Evolutionary conservation across 2,113 vertebrate genomes (phyloP).

Genomic region (Channa maculata): DNA sequence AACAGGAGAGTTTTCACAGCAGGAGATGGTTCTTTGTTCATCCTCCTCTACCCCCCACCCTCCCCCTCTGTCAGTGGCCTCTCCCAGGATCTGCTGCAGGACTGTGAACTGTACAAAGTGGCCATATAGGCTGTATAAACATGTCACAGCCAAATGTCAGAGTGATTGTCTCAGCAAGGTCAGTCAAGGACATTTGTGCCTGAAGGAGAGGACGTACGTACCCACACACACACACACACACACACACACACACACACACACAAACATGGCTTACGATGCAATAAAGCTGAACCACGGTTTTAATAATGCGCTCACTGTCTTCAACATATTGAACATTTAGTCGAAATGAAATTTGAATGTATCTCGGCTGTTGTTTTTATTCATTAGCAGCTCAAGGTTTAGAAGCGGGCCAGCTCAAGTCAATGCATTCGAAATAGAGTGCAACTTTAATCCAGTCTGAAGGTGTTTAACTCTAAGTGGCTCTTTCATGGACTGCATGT

Average conservation of each 20-base stretch:
- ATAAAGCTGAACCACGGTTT: conserved; percentile 44
- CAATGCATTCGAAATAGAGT: conserved; percentile 42
- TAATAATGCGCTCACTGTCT: conserved; percentile 16
- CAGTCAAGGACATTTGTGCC: conserved; percentile 53
- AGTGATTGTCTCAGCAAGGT: conserved; percentile 55
- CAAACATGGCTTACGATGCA: background rate
- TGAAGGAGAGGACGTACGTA: conserved; percentile 12
- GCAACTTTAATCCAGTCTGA: conserved; percentile 28
- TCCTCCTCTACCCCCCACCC: background rate
- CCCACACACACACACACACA: conserved; percentile 5
- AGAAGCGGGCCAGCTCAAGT: conserved; percentile 21
- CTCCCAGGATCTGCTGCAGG: conserved; percentile 28
- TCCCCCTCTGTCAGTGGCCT: background rate
- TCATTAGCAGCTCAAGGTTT: conserved; percentile 47
- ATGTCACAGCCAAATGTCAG: conserved; percentile 44
- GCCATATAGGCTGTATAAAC: conserved; percentile 51
- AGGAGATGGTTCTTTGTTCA: conserved; percentile 11
- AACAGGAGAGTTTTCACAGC: background rate
- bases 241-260: background rate
- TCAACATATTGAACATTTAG: conserved; percentile 46
- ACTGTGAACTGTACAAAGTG: conserved; percentile 24
- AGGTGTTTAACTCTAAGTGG: conserved; percentile 35
- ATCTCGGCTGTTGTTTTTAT: conserved; percentile 39
- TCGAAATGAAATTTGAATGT: conserved; percentile 43
- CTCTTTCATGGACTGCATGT: background rate